Evolutionary conservation across 2,888 invertebrate species (phyloP), one percentile per base, ranked within the genome.

Genomic region (Saturnia japonica): DNA sequence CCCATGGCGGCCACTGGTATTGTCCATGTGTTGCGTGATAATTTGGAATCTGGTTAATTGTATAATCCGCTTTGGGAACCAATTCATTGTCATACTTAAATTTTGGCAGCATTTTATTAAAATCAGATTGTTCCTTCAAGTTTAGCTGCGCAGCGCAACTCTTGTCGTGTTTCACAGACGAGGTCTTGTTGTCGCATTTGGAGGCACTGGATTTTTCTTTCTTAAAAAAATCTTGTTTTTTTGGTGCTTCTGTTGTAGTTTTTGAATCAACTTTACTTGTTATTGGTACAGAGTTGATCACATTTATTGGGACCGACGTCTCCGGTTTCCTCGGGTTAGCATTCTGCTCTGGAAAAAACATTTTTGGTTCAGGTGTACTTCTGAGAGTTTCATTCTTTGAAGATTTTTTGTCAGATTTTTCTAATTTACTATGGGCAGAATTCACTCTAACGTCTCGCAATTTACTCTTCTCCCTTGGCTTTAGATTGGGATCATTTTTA

Each of bases 41-140:
- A 80, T 96, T 96, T 1, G 96, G 95, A 69, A 96, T 94, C 78
- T 96, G 95, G 86, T 96, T 96, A 87, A 95, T 94, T 1, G 95
- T 86, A 78, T 95, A 96, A 78, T 96, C 96, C 0, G 96, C 93
- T 80, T 95, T 95, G 0, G 95, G 94, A 22, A 95, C 87, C 43
- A 95, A 78, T 72, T 94, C 95, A 74, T 95, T 95, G 76, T 94
- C 94, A 72, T 94, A 94, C 74, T 94, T 94, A 69, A 94, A 90
- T 77, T 94, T 94, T 0, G 95, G 89, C 73, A 93, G 73, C 85
- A 95, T 92, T 85, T 95, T 95, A 75, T 94, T 95, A n/a, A 94
- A 78, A 68, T 95, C 95, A 28, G 87, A 92, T 76, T 93, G 94
- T 62, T 94, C 94, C 9, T 94, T 94, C 47, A 88, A 75, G 73